Conservation (phyloP, 2,888 invertebrate species). For the Cactoblastis cactorum region DNA sequence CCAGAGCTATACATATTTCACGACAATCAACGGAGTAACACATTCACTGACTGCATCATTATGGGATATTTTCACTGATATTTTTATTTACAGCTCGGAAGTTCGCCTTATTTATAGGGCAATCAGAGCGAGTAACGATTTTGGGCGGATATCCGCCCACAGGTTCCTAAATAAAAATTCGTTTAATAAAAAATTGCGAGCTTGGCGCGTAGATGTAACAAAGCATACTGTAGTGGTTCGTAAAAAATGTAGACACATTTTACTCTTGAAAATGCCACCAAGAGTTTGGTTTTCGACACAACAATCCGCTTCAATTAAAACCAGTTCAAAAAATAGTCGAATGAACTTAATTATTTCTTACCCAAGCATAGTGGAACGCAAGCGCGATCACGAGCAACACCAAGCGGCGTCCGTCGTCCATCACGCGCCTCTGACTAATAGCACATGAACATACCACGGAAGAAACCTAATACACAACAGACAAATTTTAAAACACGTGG, state of each 20-base stretch:
- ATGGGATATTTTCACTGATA: constrained; percentile 1
- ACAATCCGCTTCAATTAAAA: not conserved
- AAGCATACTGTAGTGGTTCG: too few relatives aligned
- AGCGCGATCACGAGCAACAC: constrained; percentile 34
- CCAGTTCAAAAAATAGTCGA: not conserved
- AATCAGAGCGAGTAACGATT: constrained; percentile 14
- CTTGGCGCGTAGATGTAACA: too few relatives aligned
- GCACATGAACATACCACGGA: not conserved
- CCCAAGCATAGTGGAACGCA: constrained; percentile 35
- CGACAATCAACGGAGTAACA: constrained; percentile 2
- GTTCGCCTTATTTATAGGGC: constrained; percentile 15
- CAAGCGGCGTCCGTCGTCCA: constrained; percentile 15
- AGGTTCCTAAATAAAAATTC: constrained; percentile 1
- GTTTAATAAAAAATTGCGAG: constrained; percentile 13
- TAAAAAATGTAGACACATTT: too few relatives aligned
- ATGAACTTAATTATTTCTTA: constrained; percentile 17
- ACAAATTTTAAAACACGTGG: not conserved
- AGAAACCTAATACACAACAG: not conserved
- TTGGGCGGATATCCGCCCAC: constrained; percentile 16
- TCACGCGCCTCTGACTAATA: constrained; percentile 10
- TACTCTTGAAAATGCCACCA: too few relatives aligned
- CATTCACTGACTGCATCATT: constrained; percentile 9
- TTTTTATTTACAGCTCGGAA: constrained; percentile 13
- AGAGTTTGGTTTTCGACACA: too few relatives aligned
- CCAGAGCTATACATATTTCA: not conserved